phyloP scores from a whole-genome alignment of 2,113 vertebrate genomes.

The Lepidiolamprologus cunningtoni region DNA sequence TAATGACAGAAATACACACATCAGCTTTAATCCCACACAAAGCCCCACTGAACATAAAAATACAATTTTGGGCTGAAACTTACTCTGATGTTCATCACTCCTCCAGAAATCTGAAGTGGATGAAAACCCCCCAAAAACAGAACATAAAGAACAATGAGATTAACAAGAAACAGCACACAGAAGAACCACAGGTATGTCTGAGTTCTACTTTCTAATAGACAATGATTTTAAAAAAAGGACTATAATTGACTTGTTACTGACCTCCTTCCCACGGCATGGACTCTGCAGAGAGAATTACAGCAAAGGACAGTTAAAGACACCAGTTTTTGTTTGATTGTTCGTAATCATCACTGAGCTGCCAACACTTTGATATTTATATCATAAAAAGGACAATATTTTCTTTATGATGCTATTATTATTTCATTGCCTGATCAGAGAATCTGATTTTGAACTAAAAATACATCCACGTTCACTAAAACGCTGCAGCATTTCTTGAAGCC shows the following conservation, averaged over 20 bases:
- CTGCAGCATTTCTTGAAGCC: not conserved
- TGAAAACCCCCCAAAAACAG: rapidly evolving
- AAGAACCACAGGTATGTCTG: rapidly evolving
- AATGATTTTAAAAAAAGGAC: rapidly evolving
- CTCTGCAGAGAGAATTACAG: not conserved
- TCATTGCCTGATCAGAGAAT: not conserved
- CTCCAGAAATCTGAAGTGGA: conserved; percentile 44
- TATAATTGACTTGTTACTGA: not conserved
- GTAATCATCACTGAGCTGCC: not conserved
- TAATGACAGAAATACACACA: not conserved
- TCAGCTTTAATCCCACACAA: not conserved
- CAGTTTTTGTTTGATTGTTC: not conserved
- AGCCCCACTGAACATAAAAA: not conserved
- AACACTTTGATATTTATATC: not conserved
- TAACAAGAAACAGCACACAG: not conserved
- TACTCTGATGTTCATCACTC: not conserved
- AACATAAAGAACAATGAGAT: not conserved
- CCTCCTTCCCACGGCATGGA: conserved; percentile 45
- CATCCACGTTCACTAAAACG: not conserved
- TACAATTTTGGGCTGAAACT: not conserved
- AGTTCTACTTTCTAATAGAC: not conserved
- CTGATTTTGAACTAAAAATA: not conserved
- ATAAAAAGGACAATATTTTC: not conserved
- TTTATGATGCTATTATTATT: not conserved
- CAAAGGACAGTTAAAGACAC: not conserved